Base-by-base conservation (phyloP, 2,113 vertebrate species). In the Pleuronectes platessa region DNA sequence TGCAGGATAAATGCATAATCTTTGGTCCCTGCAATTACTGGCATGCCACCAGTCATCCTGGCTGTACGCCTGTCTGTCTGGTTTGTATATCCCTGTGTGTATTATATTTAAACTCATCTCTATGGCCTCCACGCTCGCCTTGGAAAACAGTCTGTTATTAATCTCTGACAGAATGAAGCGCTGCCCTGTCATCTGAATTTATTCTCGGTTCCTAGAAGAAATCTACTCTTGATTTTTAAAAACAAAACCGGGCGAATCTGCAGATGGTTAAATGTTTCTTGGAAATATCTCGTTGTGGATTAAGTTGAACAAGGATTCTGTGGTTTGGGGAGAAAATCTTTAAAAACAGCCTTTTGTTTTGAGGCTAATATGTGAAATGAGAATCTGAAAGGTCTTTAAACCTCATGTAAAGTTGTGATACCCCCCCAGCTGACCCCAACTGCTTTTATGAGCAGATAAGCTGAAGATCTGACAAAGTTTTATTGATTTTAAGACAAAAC, bases 221-320 rank as follows among this genome's bases (percentile, higher is more conserved):
- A 53, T 23, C 42, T 10, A 4, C 40, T 45, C 61, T 42, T 74
- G 51, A 66, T 74, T 76, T 85, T 74, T 76, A 82, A 47, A 66
- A 65, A 85, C 24, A 71, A 35, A 23, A 27, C n/a, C 65, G 72
- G 84, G 21, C 9, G 49, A 37, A 78, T 73, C 35, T 81, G 68
- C 81, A 87, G 74, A 79, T 83, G 79, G 58, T 64, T 61, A 70
- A 74, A 60, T 77, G 54, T 77, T 86, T 88, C 68, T 60, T 81
- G 72, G 84, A 85, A 84, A 74, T 27, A 47, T 62, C 2, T 35
- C 0, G 5, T 24, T 63, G 54, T n/a, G 54, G 45, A 45, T 86
- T 21, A 74, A 75, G 66, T 73, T 35, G 35, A 74, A 54, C 63
- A 23, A 60, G 58, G 37, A n/a, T 51, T 4, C 7, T 45, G 62